These are phyloP conservation scores for Chionodraco myersi DNA, from an alignment of 2,113 vertebrate species.

Conservation along the genomic window DNA sequence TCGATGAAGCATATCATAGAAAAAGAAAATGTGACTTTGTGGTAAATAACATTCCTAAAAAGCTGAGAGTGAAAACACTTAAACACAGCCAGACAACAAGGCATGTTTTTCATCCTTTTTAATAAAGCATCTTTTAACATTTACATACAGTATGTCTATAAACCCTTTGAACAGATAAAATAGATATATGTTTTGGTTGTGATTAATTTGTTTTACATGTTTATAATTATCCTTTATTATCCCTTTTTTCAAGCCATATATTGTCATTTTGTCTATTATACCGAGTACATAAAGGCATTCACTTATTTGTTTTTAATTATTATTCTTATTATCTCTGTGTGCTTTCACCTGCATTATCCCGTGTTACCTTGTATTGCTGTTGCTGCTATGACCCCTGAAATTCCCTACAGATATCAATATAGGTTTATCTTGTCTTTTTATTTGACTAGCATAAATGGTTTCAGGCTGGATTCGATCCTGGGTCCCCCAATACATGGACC, in stretches of 20 bases:
- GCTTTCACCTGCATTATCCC: no score
- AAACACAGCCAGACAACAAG: conserved; percentile 54
- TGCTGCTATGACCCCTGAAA: no score
- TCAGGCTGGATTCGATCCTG: no score
- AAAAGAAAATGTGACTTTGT: conserved; percentile 54
- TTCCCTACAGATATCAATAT: no score
- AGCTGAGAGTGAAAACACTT: conserved; percentile 64
- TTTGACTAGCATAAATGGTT: no score
- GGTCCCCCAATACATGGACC: no score
- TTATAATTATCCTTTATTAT: no score
- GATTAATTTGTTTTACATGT: conserved; percentile 1
- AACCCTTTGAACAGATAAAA: conserved; percentile 61
- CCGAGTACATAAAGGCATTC: background rate
- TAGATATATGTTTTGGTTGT: conserved; percentile 47
- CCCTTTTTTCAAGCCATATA: background rate
- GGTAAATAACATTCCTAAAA: conserved; percentile 72
- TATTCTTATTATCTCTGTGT: no score
- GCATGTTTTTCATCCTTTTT: conserved; percentile 52
- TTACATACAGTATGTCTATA: conserved; percentile 55
- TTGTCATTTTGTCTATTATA: background rate
- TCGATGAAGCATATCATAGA: conserved; percentile 73
- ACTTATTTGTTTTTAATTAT: no score
- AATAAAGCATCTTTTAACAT: conserved; percentile 64
- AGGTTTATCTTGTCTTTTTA: no score
- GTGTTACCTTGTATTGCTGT: no score